These are phyloP conservation scores for Musca domestica DNA, from an alignment of 1,140 invertebrate species.

Conservation along the genomic window DNA sequence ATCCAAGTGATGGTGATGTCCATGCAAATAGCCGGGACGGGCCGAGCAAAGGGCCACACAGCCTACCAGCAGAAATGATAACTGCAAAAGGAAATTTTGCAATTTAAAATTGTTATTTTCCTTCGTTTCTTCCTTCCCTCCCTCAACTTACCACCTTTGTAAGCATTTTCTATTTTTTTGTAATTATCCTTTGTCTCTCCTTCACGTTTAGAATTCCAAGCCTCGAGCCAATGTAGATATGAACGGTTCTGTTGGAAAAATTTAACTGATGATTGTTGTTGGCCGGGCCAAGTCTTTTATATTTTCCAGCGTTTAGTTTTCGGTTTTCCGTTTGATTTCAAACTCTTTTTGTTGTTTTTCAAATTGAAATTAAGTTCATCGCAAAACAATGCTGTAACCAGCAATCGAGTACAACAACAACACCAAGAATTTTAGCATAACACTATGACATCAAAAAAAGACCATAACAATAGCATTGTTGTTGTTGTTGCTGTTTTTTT, in stretches of 20 bases:
- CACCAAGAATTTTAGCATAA: too few species aligned
- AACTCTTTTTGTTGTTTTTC: too few species aligned
- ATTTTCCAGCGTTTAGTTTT: not conserved
- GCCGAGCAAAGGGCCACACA: conserved; percentile 37
- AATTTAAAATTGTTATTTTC: not conserved
- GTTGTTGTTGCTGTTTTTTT: too few species aligned
- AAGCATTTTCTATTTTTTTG: not conserved
- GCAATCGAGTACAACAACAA: too few species aligned
- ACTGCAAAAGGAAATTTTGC: not conserved
- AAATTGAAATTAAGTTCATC: conserved; percentile 19
- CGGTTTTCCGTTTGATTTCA: not conserved
- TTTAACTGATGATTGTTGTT: conserved; percentile 13
- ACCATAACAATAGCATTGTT: too few species aligned
- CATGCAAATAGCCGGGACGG: conserved; percentile 48
- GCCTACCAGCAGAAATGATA: conserved; percentile 31
- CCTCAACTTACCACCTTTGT: conserved; percentile 37
- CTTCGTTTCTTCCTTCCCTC: not conserved
- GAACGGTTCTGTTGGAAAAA: conserved; percentile 4
- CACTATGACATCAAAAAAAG: conserved; percentile 12
- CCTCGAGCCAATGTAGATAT: not conserved
- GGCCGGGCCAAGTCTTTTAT: conserved; percentile 11
- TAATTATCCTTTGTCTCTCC: not conserved
- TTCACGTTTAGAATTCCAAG: not conserved
- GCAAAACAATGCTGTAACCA: conserved; percentile 11
- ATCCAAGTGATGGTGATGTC: conserved; percentile 46